Percentiles rank a stretch among this genome's conserved stretches.
Evolutionary conservation across 2,113 vertebrate genomes (phyloP).

Genomic region (Microcebus griseorufus): DNA sequence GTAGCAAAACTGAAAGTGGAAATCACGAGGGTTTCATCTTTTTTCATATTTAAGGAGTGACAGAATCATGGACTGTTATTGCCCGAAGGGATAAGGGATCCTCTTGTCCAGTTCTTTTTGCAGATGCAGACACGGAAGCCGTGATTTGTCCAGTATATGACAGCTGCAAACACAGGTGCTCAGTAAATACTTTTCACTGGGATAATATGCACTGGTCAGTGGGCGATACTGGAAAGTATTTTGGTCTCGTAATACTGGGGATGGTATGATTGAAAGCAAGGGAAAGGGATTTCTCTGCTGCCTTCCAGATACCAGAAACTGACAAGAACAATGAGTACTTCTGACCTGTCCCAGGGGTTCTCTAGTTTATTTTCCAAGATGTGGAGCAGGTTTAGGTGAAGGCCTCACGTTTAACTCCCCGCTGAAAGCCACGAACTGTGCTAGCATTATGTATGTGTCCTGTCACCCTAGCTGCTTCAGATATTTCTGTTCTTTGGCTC

Average conservation of each 20-base stretch:
- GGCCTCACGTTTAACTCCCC: background rate
- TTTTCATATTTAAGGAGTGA: background rate
- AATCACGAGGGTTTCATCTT: background rate
- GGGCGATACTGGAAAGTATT: background rate
- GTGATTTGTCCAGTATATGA: rapidly evolving
- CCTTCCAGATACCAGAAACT: background rate
- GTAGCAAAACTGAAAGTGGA: background rate
- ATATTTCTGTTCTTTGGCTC: background rate
- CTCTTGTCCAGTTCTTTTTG: rapidly evolving
- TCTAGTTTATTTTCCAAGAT: background rate
- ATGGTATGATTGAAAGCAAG: background rate
- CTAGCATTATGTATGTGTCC: rapidly evolving
- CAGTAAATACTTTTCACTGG: rapidly evolving
- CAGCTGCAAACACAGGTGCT: background rate
- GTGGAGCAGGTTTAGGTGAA: background rate
- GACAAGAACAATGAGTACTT: background rate
- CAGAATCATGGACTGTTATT: rapidly evolving
- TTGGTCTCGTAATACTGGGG: background rate
- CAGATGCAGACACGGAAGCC: background rate
- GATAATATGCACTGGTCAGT: rapidly evolving
- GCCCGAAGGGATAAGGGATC: rapidly evolving
- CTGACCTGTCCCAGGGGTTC: background rate
- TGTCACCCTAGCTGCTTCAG: rapidly evolving
- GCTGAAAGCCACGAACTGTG: background rate
- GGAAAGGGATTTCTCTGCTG: background rate